Evolutionary conservation across 1,140 invertebrate genomes (phyloP).

Genomic region (Stegodyphus mimosarum): DNA sequence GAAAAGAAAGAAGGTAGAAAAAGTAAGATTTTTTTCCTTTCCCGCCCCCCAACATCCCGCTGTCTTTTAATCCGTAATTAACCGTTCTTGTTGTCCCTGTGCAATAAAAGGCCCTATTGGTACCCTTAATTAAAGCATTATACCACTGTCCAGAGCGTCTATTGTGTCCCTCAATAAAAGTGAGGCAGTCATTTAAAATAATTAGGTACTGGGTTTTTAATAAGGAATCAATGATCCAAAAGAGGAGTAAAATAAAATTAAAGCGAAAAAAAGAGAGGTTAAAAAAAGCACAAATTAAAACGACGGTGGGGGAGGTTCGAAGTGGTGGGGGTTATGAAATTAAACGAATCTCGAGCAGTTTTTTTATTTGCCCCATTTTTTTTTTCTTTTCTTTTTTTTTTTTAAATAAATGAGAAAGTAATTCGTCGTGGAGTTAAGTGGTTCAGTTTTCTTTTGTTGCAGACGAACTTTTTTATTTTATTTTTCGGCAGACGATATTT

Average conservation of each 20-base stretch:
- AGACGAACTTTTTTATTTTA: slow-evolving; percentile 22
- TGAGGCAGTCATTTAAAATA: slow-evolving; percentile 60
- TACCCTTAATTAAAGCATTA: slow-evolving; percentile 58
- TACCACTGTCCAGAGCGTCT: slow-evolving; percentile 45
- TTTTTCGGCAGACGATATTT: slow-evolving; percentile 21
- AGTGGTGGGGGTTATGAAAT: slow-evolving; percentile 47
- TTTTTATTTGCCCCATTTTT: slow-evolving; percentile 32
- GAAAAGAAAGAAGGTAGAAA: slow-evolving; percentile 44
- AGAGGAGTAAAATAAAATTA: slow-evolving; percentile 51
- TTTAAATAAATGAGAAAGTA: slow-evolving; percentile 60
- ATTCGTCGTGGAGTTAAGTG: slow-evolving; percentile 61
- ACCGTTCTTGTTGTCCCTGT: slow-evolving; percentile 48
- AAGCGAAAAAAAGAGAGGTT: slow-evolving; percentile 9
- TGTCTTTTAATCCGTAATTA: slow-evolving; percentile 60
- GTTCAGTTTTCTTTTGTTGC: slow-evolving; percentile 58
- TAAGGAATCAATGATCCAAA: slow-evolving; percentile 60
- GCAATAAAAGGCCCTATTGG: slow-evolving; percentile 53
- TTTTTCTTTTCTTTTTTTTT: slow-evolving; percentile 45
- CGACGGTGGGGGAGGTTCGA: background rate
- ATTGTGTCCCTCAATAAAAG: slow-evolving; percentile 52
- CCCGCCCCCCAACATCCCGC: background rate
- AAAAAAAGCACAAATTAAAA: slow-evolving; percentile 56
- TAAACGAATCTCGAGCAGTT: slow-evolving; percentile 56
- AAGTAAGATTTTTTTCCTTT: slow-evolving; percentile 9
- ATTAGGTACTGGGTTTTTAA: slow-evolving; percentile 60